Base-by-base conservation (phyloP, 1,140 invertebrate genomes). In the Ganaspis sp. region DNA sequence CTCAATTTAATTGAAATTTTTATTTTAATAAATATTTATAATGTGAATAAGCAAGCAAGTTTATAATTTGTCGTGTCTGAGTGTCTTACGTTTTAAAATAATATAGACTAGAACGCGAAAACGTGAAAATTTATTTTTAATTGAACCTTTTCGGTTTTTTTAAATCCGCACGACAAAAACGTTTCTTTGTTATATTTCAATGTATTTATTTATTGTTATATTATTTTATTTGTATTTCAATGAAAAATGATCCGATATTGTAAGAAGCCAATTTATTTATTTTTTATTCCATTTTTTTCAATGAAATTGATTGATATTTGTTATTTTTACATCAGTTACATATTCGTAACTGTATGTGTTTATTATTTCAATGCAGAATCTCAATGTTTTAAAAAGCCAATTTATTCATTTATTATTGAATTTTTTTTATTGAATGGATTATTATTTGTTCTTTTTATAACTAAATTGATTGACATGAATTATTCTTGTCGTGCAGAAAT, bases 81-180 rank as follows among this genome's bases (percentile, higher is more conserved):
- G 54, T 64, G 15, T 64, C 29, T 64, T 49, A 17, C 4, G n/a
- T 17, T 8, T 19, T 64, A 12, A 23, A 23, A 64, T 26, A 64
- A 64, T n/a, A 58, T 64, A 23, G 54, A 64, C 54, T 64, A 64
- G 54, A 64, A 64, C 29, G 54, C 54, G 29, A 64, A 64, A 29
- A 26, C 15, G n/a, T 29, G 11, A 29, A 64, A 23, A 58, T 23
- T 58, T 19, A 58, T 58, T 26, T 26, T 26, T 26, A 26, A 64
- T 64, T 64, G 11, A 64, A 64, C n/a, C 29, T 64, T 64, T 12
- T 12, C 45, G 17, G 17, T 49, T 49, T 26, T 64, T 26, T 29
- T 26, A 64, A 15, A 29, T 29, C 54, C 15, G 21, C 23, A 58
- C 12, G 58, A 64, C 26, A 64, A 64, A n/a, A 29, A n/a, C 5